These are phyloP conservation scores for Drosophila kikkawai DNA, from an alignment of 1,140 invertebrate species.

Conservation along the genomic window DNA sequence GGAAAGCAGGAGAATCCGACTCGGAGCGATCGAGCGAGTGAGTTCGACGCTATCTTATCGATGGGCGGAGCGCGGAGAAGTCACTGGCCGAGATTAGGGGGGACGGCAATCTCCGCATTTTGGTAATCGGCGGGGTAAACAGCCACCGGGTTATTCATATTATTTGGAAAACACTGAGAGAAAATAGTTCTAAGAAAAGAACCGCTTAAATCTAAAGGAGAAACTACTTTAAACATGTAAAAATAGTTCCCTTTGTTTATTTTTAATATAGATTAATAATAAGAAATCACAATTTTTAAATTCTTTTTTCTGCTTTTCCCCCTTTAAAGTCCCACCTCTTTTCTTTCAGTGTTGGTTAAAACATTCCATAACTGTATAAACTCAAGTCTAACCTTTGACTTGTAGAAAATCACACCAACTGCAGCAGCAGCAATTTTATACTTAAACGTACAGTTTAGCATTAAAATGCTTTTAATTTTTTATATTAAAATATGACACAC, in stretches of 20 bases:
- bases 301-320: background rate
- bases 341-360: background rate
- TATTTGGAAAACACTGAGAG: background rate
- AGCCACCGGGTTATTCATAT: background rate
- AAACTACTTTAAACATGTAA: background rate
- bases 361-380: slow-evolving; percentile 4
- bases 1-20: background rate
- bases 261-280: background rate
- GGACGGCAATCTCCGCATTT: slow-evolving; percentile 9
- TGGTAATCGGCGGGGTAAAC: slow-evolving; percentile 28
- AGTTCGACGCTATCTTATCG: slow-evolving; percentile 30
- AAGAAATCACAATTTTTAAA: background rate
- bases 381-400: background rate
- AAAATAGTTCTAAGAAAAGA: background rate
- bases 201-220: too few species aligned
- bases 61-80: slow-evolving; percentile 1
- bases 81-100: slow-evolving; percentile 48
- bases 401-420: background rate
- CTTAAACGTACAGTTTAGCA: background rate
- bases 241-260: background rate
- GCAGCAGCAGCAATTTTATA: background rate
- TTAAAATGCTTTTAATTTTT: background rate
- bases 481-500: background rate
- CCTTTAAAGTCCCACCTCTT: background rate
- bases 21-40: background rate